Conservation (phyloP, 2,797 vertebrate species). For the Lindbergichthys nudifrons region DNA sequence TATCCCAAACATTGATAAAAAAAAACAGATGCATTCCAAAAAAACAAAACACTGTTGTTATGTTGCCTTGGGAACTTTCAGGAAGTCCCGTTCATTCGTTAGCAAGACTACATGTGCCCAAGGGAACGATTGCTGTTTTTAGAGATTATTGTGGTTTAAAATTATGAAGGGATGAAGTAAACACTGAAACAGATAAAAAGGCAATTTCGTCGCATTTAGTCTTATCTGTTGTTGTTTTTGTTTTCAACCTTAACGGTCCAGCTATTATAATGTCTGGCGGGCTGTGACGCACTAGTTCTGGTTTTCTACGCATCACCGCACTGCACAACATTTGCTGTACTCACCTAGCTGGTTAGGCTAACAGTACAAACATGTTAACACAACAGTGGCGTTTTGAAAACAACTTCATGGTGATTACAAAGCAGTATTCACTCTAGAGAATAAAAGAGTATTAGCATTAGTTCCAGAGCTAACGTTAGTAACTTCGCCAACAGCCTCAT, state of each 20-base stretch:
- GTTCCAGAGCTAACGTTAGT: slow-evolving; percentile 6
- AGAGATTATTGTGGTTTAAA: not conserved
- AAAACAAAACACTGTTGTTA: not conserved
- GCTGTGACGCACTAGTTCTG: slow-evolving; percentile 61
- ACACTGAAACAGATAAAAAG: fast-evolving
- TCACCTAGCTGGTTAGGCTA: not conserved
- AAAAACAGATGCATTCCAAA: not conserved
- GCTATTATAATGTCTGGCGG: slow-evolving; percentile 49
- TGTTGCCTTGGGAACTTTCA: not conserved
- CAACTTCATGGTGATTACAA: fast-evolving
- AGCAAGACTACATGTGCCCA: not conserved
- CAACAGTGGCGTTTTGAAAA: not conserved
- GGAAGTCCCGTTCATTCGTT: too few species aligned
- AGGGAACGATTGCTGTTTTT: slow-evolving; percentile 1
- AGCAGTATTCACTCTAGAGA: not conserved
- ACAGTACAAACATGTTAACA: fast-evolving
- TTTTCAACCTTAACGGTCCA: slow-evolving; percentile 27
- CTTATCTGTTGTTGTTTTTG: not conserved
- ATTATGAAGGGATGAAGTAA: too few species aligned
- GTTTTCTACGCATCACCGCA: slow-evolving; percentile 29
- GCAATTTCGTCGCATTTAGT: not conserved
- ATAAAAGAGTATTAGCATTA: not conserved
- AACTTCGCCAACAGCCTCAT: slow-evolving; percentile 9
- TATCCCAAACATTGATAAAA: not conserved
- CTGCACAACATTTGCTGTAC: slow-evolving; percentile 21